phyloP scores from a whole-genome alignment of 1,140 invertebrate genomes.

The Drosophila elegans region DNA sequence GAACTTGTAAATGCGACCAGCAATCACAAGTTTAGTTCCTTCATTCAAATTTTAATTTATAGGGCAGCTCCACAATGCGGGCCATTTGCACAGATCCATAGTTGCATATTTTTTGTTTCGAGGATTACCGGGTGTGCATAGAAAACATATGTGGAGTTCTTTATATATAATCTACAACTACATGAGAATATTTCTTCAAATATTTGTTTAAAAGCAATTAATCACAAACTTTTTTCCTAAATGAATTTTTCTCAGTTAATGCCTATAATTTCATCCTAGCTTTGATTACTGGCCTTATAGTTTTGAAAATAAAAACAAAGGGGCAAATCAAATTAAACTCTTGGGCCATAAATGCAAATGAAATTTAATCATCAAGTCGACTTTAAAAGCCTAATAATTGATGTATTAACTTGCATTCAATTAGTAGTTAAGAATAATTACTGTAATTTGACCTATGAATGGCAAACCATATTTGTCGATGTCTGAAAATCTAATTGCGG shows the following conservation, averaged over 20 bases:
- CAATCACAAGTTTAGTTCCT: conserved; percentile 34
- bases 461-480: background rate
- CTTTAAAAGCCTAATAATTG: background rate
- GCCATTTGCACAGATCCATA: background rate
- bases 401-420: background rate
- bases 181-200: no score
- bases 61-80: conserved; percentile 20
- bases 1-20: conserved; percentile 35
- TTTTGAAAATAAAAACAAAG: no score
- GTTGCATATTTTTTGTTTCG: background rate
- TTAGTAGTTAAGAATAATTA: conserved; percentile 8
- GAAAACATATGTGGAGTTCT: no score
- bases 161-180: no score
- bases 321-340: no score
- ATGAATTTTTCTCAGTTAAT: no score
- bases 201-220: no score
- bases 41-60: conserved; percentile 26
- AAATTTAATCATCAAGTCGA: background rate
- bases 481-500: background rate
- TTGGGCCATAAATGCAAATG: background rate
- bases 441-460: background rate
- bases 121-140: no score
- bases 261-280: no score
- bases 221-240: no score
- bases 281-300: no score